Conservation (phyloP, 2,797 vertebrate species). For the Avahi laniger region DNA sequence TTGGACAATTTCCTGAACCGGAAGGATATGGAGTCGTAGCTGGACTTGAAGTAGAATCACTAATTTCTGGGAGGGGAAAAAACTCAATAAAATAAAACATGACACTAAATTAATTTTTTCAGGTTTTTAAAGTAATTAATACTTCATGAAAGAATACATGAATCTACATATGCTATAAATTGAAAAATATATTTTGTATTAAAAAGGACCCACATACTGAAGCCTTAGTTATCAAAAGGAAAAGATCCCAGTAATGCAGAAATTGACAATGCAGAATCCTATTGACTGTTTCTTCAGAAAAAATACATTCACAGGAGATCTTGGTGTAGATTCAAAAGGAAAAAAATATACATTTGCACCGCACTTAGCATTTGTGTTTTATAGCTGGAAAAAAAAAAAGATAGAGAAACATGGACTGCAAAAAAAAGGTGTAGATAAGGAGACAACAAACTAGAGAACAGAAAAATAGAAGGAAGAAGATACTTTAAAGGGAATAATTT, state of each 20-base stretch:
- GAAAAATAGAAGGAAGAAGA: neutral
- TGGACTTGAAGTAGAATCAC: neutral
- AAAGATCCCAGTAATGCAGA: neutral
- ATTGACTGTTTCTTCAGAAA: neutral
- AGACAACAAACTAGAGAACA: neutral
- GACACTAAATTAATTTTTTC: neutral
- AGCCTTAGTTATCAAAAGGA: neutral
- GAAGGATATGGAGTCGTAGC: neutral
- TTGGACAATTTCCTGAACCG: conserved; percentile 54
- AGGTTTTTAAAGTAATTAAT: neutral
- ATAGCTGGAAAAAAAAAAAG: neutral
- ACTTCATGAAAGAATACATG: neutral
- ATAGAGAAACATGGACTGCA: neutral
- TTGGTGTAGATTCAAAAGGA: neutral
- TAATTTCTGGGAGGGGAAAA: neutral
- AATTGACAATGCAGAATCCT: neutral
- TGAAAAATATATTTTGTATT: neutral
- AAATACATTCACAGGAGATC: neutral
- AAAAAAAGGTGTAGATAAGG: neutral
- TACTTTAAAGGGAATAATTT: neutral
- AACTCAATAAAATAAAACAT: neutral
- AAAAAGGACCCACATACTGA: neutral
- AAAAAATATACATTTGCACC: neutral
- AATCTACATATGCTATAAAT: neutral
- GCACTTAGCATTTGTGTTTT: neutral